phyloP scores from a whole-genome alignment of 2,113 vertebrate genomes.

The Himantopus leucocephalus region DNA sequence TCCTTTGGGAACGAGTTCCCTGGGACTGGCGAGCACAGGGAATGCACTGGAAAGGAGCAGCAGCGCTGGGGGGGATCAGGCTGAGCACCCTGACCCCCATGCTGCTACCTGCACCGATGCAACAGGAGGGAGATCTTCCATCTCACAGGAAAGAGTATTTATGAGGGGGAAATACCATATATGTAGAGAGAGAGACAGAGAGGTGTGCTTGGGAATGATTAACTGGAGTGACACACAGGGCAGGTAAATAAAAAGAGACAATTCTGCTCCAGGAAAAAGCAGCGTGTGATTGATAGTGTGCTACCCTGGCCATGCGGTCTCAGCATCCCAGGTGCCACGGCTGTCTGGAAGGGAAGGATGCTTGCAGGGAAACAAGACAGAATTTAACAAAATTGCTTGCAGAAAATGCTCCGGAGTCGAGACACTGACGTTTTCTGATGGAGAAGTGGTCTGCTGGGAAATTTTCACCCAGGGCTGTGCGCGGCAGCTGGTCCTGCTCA shows the following conservation, averaged over 20 bases:
- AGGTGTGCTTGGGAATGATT: background rate
- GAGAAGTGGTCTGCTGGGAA: background rate
- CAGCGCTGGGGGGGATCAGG: background rate
- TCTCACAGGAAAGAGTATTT: background rate
- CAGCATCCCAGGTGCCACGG: fast-evolving
- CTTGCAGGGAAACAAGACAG: background rate
- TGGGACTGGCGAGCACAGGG: background rate
- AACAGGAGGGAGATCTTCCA: background rate
- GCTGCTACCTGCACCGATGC: fast-evolving
- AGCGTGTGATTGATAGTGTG: background rate
- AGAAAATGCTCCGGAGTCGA: background rate
- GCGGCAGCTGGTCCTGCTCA: background rate
- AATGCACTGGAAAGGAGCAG: background rate
- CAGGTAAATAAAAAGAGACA: background rate
- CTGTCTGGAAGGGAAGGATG: background rate
- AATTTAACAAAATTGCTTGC: background rate
- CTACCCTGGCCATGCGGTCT: background rate
- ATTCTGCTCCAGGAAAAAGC: background rate
- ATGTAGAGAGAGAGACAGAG: background rate
- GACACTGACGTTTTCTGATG: background rate
- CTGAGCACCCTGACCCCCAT: background rate
- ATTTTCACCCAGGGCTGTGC: background rate
- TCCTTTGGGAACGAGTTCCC: background rate
- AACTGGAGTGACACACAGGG: background rate
- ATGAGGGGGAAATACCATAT: background rate